Conservation (phyloP, 1,140 invertebrate genomes). For the Gyrodactylus bullatarudis region DNA sequence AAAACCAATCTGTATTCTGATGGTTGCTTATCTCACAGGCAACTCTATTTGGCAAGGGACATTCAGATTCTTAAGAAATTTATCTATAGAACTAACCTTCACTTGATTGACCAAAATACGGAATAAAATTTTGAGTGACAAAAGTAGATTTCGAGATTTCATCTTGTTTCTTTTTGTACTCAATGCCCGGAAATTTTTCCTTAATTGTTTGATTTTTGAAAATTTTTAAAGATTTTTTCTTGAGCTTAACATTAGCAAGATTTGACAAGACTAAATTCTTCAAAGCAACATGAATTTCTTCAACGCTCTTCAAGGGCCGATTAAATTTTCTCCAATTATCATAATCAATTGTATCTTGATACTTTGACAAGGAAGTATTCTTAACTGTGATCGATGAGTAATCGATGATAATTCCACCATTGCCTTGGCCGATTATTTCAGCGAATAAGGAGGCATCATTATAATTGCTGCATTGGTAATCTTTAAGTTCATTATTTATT, state of each 20-base stretch:
- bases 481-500: too few relatives aligned
- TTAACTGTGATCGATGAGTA: neutral
- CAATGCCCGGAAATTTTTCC: neutral
- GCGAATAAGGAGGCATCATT: too few relatives aligned
- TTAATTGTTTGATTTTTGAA: neutral
- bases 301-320: neutral
- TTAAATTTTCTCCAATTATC: neutral
- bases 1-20: neutral
- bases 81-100: neutral
- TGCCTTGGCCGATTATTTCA: too few relatives aligned
- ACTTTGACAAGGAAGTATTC: neutral
- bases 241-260: neutral
- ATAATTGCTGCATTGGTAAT: too few relatives aligned
- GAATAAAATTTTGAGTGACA: neutral
- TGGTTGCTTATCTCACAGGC: neutral
- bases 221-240: neutral
- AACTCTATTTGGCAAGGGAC: too few relatives aligned
- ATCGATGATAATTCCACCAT: neutral
- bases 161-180: neutral
- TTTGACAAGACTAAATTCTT: neutral
- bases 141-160: neutral
- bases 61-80: neutral
- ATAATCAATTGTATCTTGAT: neutral
- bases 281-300: neutral
- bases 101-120: neutral